Base-by-base conservation (phyloP, 2,888 invertebrate species). In the Rhimphoctona megacephalus region DNA sequence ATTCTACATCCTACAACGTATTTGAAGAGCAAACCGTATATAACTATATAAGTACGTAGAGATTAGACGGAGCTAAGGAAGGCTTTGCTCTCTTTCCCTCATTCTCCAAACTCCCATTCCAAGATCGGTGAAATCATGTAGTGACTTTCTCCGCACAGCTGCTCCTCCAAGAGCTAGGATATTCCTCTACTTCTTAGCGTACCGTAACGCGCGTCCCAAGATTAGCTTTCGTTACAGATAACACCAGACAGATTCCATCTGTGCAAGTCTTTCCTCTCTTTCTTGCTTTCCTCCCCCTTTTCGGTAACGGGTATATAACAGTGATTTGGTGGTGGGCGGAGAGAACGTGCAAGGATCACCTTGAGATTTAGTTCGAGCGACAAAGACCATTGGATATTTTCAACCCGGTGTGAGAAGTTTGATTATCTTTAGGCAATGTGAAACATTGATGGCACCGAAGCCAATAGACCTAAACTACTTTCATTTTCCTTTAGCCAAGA, bases 171-270 rank as follows among this genome's bases (percentile, higher is more conserved):
- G 72, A 89, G 87, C 88, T 82, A 87, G 89, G 88, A 79, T 81
- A 84, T 91, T 89, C 90, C 89, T 90, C 89, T 91, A 90, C 92
- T 92, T 90, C 92, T 92, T 92, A 91, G 90, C 82, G 67, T 69
- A 61, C 64, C 81, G 80, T 83, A 83, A 83, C 83, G 64, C 79
- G 67, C 80, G 78, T 67, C 46, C 89, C 82, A 87, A 92, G 92
- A 93, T 93, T 92, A 93, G 91, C 91, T 93, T 84, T 91, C 91
- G 92, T 93, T 92, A 93, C 90, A 91, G 93, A 93, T 93, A 93
- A 92, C 93, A 70, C 76, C 87, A 90, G 61, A 89, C 90, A 87
- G 89, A 90, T 90, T 90, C 89, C 83, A 81, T 79, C 52, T 46
- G 46, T 46, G 49, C 69, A 2, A 33, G 78, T 66, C 66, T 33